These are phyloP conservation scores for Sebastes taczanowskii DNA, from an alignment of 2,797 vertebrate species.

Conservation along the genomic window DNA sequence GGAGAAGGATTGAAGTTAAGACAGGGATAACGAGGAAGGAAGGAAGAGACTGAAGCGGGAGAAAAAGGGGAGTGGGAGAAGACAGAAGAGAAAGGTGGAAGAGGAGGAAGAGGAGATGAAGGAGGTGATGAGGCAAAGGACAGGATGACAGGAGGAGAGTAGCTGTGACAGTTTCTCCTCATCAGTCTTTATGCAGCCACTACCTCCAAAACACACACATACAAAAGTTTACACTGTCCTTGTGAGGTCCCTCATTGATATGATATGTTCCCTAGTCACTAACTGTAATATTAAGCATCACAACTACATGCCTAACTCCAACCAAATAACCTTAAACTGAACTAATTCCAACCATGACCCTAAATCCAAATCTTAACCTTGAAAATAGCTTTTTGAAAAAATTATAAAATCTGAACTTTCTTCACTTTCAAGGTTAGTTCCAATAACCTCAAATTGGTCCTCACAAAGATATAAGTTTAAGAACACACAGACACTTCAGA, in stretches of 20 bases:
- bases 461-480: neutral
- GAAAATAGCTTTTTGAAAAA: neutral
- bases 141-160: neutral
- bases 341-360: neutral
- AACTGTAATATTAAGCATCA: neutral
- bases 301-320: neutral
- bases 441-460: neutral
- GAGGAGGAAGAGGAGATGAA: neutral
- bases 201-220: neutral
- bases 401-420: neutral
- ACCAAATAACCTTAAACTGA: neutral
- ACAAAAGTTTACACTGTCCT: neutral
- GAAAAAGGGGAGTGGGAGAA: neutral
- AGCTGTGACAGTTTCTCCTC: neutral
- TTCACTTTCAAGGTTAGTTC: neutral
- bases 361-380: neutral
- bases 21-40: neutral
- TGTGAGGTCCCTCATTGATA: neutral
- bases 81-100: neutral
- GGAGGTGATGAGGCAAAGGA: neutral
- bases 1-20: neutral
- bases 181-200: slow-evolving; percentile 4
- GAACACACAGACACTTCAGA: neutral
- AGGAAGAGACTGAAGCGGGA: neutral
- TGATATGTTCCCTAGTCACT: neutral